Evolutionary conservation across 1,140 invertebrate genomes (phyloP).

Genomic region (Lordiphosa stackelbergi): DNA sequence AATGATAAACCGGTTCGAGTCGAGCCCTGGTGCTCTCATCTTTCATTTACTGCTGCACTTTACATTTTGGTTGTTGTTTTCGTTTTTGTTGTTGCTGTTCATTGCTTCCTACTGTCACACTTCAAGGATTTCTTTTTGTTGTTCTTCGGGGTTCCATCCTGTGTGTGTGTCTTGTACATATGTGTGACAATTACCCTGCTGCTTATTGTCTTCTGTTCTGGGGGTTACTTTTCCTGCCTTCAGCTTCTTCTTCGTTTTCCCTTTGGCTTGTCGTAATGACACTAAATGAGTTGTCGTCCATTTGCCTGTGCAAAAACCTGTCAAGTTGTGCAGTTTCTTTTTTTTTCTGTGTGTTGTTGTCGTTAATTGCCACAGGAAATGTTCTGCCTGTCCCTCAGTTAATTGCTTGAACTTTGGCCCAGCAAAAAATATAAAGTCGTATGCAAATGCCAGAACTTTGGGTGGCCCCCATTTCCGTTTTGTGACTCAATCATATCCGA

Average conservation of each 20-base stretch:
- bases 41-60: conserved; percentile 69
- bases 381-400: conserved; percentile 50
- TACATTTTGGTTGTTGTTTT: conserved; percentile 15
- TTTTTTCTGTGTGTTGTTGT: conserved; percentile 22
- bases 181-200: conserved; percentile 64
- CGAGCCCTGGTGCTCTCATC: conserved; percentile 46
- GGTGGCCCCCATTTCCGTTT: conserved; percentile 54
- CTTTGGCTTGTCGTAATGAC: conserved; percentile 45
- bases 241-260: conserved; percentile 12
- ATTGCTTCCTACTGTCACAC: conserved; percentile 70
- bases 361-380: conserved; percentile 70
- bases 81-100: conserved; percentile 21
- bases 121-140: conserved; percentile 76
- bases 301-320: conserved; percentile 60
- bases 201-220: conserved; percentile 35
- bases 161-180: conserved; percentile 29
- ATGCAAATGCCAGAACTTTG: conserved; percentile 61
- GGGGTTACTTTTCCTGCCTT: conserved; percentile 31
- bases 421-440: conserved; percentile 21
- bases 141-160: conserved; percentile 39
- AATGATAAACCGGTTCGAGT: conserved; percentile 64
- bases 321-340: conserved; percentile 55
- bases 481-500: conserved; percentile 46
- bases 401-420: conserved; percentile 68
- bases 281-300: conserved; percentile 69